Evolutionary conservation across 2,797 vertebrate species (phyloP), one percentile per base, ranked within the genome.

Genomic region (Lagorchestes hirsutus): DNA sequence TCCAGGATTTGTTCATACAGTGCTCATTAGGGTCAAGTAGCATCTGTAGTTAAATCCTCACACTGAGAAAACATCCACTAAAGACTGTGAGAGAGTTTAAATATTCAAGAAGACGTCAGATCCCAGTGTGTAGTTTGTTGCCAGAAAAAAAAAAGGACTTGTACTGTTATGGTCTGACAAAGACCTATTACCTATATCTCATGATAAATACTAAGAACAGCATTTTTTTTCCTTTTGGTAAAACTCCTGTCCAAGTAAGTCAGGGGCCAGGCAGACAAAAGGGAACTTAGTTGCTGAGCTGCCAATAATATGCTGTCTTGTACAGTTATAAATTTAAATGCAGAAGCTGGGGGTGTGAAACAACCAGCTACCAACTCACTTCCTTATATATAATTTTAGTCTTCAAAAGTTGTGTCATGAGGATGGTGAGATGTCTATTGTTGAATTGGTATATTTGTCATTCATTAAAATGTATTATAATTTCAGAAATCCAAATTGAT

Each of bases 201-300:
- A 14, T 98, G 97, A n/a, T 96, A 98, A 95, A 98, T 91, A 98
- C 62, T 97, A 91, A 93, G 74, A 87, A 97, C 94, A 93, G 90
- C 95, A 87, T 91, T 94, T 97, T 90, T 92, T 96, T 93, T 27
- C 14, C 28, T 55, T 92, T 95, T 97, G 94, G 93, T 92, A 58
- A 74, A 93, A 58, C 97, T 97, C 97, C 96, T 95, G 97, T 97
- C 97, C 98, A 98, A 98, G 96, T 98, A 92, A 98, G 97, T 95
- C 98, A 98, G 97, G 98, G 98, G 98, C 95, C 97, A 98, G 97
- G 97, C 94, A 97, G 96, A 97, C 95, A 98, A 98, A 98, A 97
- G 94, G 93, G 54, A 98, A 96, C 90, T 97, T 59, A 92, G 54
- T 97, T 94, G 29, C 57, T 94, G 94, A 94, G 59, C 74, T 96